A percentile compares a stretch with the other conserved stretches of the same genome.
phyloP scores from a whole-genome alignment of 2,888 invertebrate genomes.

The Clostera curtula region DNA sequence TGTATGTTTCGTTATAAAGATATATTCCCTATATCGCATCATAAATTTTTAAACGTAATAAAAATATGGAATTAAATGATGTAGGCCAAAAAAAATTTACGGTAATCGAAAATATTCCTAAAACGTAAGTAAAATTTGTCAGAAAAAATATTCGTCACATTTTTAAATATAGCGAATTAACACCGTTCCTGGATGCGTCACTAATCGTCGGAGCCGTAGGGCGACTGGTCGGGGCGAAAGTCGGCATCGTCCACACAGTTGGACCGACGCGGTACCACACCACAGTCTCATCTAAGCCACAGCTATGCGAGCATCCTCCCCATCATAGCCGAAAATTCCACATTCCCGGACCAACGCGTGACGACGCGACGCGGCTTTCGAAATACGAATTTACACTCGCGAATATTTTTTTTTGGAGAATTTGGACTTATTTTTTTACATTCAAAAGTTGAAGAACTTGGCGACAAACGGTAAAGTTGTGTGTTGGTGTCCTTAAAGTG shows the following conservation, averaged over 20 bases:
- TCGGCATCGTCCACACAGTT: conserved; percentile 61
- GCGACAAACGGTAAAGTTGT: conserved; percentile 69
- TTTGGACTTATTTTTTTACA: conserved; percentile 28
- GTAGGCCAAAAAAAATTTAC: too few relatives aligned
- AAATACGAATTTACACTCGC: conserved; percentile 32
- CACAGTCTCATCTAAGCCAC: conserved; percentile 74
- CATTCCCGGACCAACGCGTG: conserved; percentile 52
- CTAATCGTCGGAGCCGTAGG: conserved; percentile 61
- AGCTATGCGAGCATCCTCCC: conserved; percentile 73
- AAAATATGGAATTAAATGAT: too few relatives aligned
- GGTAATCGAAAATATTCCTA: too few relatives aligned
- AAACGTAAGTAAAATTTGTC: too few relatives aligned
- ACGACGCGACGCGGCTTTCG: conserved; percentile 55
- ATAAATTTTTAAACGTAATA: too few relatives aligned
- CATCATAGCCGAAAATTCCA: conserved; percentile 64
- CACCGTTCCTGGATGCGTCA: conserved; percentile 67
- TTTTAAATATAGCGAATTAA: conserved; percentile 53
- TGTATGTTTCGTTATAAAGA: too few relatives aligned
- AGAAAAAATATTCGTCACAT: conserved; percentile 37
- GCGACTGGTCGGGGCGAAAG: conserved; percentile 74
- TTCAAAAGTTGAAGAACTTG: conserved; percentile 53
- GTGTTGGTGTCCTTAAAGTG: conserved; percentile 58
- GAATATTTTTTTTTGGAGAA: conserved; percentile 32
- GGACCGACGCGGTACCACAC: conserved; percentile 57
- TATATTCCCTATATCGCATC: too few relatives aligned